These are phyloP conservation scores for Melitaea cinxia DNA, from an alignment of 1,140 invertebrate species.

Conservation along the genomic window DNA sequence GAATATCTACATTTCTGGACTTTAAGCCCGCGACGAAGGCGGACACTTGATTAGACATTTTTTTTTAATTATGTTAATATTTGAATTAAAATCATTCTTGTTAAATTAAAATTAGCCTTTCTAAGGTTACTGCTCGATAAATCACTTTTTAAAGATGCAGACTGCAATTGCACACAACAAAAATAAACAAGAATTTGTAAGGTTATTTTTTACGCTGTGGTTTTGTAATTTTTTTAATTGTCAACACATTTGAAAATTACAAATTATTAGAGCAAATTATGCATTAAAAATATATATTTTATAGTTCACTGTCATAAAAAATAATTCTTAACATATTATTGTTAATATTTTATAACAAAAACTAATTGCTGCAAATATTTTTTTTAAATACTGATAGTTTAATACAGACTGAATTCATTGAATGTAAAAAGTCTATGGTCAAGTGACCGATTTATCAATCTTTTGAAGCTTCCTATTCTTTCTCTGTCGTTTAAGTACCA, in stretches of 20 bases:
- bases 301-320: too few species aligned
- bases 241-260: too few species aligned
- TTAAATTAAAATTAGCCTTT: not conserved
- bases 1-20: constrained; percentile 92
- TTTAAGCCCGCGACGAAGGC: constrained; percentile 94
- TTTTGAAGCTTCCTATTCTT: constrained; percentile 72
- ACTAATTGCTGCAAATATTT: too few species aligned
- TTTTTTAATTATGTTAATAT: constrained; percentile 25
- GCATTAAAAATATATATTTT: too few species aligned
- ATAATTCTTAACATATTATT: too few species aligned
- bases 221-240: not conserved
- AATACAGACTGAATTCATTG: not conserved
- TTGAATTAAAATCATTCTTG: constrained; percentile 1
- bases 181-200: not conserved
- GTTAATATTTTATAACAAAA: too few species aligned
- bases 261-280: too few species aligned
- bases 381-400: not conserved
- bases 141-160: constrained; percentile 1
- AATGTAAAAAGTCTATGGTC: constrained; percentile 45
- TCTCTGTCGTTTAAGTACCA: constrained; percentile 71
- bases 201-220: constrained; percentile 15
- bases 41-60: constrained; percentile 83
- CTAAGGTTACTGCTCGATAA: not conserved
- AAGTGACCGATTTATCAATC: constrained; percentile 70
- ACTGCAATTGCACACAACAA: constrained; percentile 8